phyloP scores from a whole-genome alignment of 2,797 vertebrate genomes.

The Champsocephalus gunnari region DNA sequence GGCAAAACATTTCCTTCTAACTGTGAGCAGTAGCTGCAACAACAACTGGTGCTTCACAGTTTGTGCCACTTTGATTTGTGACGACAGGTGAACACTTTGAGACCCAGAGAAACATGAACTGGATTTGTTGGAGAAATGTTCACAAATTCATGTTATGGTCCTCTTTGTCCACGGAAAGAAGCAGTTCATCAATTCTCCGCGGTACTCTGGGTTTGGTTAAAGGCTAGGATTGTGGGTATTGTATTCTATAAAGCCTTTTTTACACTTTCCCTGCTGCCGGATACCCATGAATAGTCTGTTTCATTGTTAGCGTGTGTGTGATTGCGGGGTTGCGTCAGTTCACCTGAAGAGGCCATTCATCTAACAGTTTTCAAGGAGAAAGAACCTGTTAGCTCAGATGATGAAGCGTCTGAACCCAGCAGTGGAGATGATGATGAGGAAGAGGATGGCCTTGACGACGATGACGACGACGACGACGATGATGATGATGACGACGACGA shows the following conservation, averaged over 20 bases:
- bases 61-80: neutral
- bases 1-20: slow-evolving; percentile 23
- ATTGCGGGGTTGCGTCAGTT: slow-evolving; percentile 45
- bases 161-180: slow-evolving; percentile 14
- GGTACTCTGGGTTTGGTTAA: slow-evolving; percentile 44
- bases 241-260: slow-evolving; percentile 22
- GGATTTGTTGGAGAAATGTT: slow-evolving; percentile 39
- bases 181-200: slow-evolving; percentile 26
- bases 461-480: neutral
- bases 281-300: slow-evolving; percentile 8
- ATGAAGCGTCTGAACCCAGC: slow-evolving; percentile 61
- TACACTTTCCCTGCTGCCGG: neutral
- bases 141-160: slow-evolving; percentile 19
- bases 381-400: slow-evolving; percentile 59
- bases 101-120: slow-evolving; percentile 20
- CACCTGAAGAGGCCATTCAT: slow-evolving; percentile 59
- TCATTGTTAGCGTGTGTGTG: slow-evolving; percentile 36
- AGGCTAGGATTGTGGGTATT: slow-evolving; percentile 53
- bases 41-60: slow-evolving; percentile 13
- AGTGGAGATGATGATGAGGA: slow-evolving; percentile 55
- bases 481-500: neutral
- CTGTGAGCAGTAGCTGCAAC: slow-evolving; percentile 2
- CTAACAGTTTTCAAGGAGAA: slow-evolving; percentile 39
- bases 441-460: slow-evolving; percentile 9
- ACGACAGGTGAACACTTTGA: slow-evolving; percentile 19